Conservation (phyloP, 2,888 invertebrate genomes). For the Hofmannophila pseudospretella region DNA sequence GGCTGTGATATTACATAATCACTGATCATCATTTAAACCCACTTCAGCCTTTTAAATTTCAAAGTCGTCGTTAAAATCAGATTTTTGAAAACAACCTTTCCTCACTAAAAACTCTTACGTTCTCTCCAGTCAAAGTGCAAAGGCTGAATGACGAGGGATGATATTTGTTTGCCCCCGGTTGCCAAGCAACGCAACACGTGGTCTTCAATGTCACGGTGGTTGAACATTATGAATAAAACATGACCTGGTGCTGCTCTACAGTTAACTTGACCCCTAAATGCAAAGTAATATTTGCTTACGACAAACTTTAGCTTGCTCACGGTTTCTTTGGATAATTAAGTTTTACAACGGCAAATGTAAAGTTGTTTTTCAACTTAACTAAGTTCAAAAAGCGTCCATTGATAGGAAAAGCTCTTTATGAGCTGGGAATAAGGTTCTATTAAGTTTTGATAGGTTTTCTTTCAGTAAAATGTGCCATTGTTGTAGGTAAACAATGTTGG, state of each 20-base stretch:
- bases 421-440: not conserved
- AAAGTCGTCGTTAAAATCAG: too few species aligned
- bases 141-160: constrained; percentile 38
- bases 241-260: constrained; percentile 38
- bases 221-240: constrained; percentile 41
- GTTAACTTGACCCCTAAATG: constrained; percentile 49
- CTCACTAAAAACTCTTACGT: too few species aligned
- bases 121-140: constrained; percentile 14
- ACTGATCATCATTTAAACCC: too few species aligned
- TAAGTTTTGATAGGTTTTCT: not conserved
- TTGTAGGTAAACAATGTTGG: too few species aligned
- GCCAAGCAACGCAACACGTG: constrained; percentile 57
- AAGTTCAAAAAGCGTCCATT: not conserved
- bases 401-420: not conserved
- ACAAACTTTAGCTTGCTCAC: not conserved
- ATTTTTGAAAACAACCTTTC: too few species aligned
- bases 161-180: constrained; percentile 50
- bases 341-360: not conserved
- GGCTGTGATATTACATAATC: too few species aligned
- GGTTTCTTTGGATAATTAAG: not conserved
- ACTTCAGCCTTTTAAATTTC: too few species aligned
- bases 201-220: constrained; percentile 50
- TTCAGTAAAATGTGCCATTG: not conserved
- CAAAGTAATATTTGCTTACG: constrained; percentile 6
- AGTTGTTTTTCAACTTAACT: not conserved